Percentiles rank a stretch among this genome's conserved stretches.
Conservation (phyloP, 2,797 vertebrate species). For the Chloroceryle amazona region DNA sequence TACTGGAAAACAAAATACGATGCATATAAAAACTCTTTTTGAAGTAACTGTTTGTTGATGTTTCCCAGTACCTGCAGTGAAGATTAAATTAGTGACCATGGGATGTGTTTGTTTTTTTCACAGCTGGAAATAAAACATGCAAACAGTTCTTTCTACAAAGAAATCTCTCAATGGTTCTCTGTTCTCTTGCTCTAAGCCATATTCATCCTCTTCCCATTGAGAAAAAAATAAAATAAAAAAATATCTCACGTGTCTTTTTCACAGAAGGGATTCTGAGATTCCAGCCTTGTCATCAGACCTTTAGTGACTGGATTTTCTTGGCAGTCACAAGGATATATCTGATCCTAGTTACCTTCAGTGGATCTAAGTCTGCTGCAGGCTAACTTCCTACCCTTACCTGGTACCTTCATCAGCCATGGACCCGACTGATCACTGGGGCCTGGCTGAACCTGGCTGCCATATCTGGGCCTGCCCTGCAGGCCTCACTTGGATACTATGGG, state of each 20-base stretch:
- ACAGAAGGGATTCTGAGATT: no score
- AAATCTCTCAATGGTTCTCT: background rate
- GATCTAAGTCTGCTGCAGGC: background rate
- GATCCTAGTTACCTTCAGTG: background rate
- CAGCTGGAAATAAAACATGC: background rate
- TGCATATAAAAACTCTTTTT: background rate
- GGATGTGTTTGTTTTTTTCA: background rate
- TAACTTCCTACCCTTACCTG: background rate
- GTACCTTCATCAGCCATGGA: background rate
- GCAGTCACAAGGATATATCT: background rate
- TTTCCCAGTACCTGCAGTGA: slow-evolving; percentile 8
- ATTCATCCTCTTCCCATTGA: background rate
- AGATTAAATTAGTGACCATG: background rate
- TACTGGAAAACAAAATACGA: background rate
- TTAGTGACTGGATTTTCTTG: background rate
- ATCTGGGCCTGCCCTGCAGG: background rate
- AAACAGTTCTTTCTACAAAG: background rate
- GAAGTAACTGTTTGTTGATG: background rate
- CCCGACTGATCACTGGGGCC: background rate
- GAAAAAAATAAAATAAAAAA: background rate
- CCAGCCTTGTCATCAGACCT: background rate
- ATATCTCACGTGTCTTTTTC: background rate
- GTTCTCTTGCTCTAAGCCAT: background rate
- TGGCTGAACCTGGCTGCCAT: background rate
- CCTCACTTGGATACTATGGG: background rate